These are phyloP conservation scores for Callocephalon fimbriatum DNA, from an alignment of 2,113 vertebrate genomes.

Conservation along the genomic window DNA sequence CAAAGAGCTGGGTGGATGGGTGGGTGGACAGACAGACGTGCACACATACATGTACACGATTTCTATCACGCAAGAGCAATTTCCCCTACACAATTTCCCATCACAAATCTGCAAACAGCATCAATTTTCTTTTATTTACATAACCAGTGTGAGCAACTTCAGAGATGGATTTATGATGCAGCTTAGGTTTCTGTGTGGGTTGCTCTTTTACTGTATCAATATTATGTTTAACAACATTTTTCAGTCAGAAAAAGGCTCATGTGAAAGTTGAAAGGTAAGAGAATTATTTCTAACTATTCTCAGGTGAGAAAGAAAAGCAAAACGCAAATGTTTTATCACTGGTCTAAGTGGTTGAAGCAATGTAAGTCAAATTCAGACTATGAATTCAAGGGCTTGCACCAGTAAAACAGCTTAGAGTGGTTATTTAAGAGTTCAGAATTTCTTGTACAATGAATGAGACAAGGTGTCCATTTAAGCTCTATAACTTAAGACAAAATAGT, in stretches of 20 bases:
- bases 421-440: not conserved
- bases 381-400: not conserved
- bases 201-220: slow-evolving; percentile 25
- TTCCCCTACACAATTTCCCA: not conserved
- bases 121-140: slow-evolving; percentile 57
- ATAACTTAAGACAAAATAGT: not conserved
- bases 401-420: not conserved
- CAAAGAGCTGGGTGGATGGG: not conserved
- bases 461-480: not conserved
- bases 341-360: not conserved
- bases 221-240: slow-evolving; percentile 50
- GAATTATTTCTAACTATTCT: not conserved
- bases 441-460: not conserved
- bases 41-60: not conserved
- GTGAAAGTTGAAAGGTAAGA: not conserved
- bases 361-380: not conserved
- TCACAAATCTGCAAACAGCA: slow-evolving; percentile 30
- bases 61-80: not conserved
- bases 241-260: not conserved
- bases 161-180: slow-evolving; percentile 32
- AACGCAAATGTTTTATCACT: not conserved
- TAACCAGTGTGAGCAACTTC: slow-evolving; percentile 32
- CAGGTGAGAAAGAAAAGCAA: not conserved
- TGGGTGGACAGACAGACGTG: not conserved
- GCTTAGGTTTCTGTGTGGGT: slow-evolving; percentile 23